Evolutionary conservation across 2,113 vertebrate species (phyloP).

Genomic region (Menidia beryllina): DNA sequence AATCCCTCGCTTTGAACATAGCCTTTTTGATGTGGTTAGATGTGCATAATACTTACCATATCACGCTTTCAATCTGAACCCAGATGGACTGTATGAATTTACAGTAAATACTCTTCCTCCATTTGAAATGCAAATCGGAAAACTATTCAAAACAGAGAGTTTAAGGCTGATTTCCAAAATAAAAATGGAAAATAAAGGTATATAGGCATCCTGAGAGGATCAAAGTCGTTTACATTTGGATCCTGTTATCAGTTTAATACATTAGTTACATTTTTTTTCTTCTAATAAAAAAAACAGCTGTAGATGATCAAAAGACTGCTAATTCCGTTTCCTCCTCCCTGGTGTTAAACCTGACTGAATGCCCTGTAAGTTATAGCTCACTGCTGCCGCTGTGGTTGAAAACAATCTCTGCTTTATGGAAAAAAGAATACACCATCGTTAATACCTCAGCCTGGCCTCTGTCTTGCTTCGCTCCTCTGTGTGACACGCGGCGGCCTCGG

Average conservation of each 20-base stretch:
- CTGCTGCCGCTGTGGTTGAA: constrained; percentile 52
- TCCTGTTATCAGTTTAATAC: no score
- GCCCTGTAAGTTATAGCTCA: constrained; percentile 24
- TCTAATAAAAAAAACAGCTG: no score
- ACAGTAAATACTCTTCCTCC: background rate
- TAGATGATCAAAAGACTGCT: background rate
- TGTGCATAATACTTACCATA: no score
- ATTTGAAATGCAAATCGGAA: background rate
- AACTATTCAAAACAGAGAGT: no score
- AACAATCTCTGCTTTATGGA: constrained; percentile 49
- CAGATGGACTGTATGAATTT: no score
- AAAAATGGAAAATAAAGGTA: no score
- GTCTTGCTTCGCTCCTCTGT: background rate
- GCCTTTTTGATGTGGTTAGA: no score
- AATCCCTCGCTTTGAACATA: no score
- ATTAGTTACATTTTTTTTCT: no score
- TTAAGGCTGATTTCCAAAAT: no score
- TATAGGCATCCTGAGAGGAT: no score
- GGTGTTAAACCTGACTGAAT: constrained; percentile 32
- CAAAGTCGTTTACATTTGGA: no score
- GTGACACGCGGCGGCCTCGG: background rate
- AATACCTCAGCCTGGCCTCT: constrained; percentile 30
- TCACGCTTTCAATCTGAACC: background rate
- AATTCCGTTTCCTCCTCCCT: constrained; percentile 39
- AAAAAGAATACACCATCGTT: constrained; percentile 66